These are phyloP conservation scores for Philopedon plagiatum DNA, from an alignment of 2,888 invertebrate genomes.

Conservation along the genomic window DNA sequence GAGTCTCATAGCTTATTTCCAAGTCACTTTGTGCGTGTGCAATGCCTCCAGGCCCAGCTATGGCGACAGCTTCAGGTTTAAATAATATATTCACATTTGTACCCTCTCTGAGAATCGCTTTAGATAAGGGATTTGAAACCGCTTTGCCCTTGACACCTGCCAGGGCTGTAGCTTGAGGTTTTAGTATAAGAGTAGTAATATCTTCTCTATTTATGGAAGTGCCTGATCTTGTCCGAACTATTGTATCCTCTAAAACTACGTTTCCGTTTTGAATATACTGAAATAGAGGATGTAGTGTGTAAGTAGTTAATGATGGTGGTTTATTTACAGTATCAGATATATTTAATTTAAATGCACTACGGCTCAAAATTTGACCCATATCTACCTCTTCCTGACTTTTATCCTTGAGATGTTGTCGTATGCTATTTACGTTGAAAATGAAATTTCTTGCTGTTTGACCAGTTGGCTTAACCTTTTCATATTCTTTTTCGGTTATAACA, in stretches of 20 bases:
- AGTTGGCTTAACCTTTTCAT: constrained; percentile 6
- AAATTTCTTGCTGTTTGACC: constrained; percentile 25
- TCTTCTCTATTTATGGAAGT: constrained; percentile 52
- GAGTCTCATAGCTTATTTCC: constrained; percentile 66
- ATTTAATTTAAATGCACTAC: too few relatives aligned
- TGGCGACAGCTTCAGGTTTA: constrained; percentile 78
- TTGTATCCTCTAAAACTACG: constrained; percentile 57
- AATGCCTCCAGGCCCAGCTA: constrained; percentile 82
- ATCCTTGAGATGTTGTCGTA: neutral
- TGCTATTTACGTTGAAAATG: neutral
- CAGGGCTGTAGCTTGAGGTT: constrained; percentile 77
- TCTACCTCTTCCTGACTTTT: neutral
- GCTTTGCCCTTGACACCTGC: constrained; percentile 79
- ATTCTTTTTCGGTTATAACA: constrained; percentile 15
- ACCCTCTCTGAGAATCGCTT: constrained; percentile 75
- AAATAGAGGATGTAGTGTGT: constrained; percentile 63
- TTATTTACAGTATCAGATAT: too few relatives aligned
- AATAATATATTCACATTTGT: constrained; percentile 76
- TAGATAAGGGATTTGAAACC: constrained; percentile 79
- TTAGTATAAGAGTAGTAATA: constrained; percentile 71
- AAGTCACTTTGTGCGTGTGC: constrained; percentile 84
- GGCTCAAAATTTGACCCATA: neutral
- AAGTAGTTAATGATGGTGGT: constrained; percentile 54
- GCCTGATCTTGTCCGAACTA: constrained; percentile 58
- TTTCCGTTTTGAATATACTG: constrained; percentile 62